Evolutionary conservation across 2,888 invertebrate species (phyloP), one percentile per base, ranked within the genome.

Genomic region (Oegoconia quadripuncta): DNA sequence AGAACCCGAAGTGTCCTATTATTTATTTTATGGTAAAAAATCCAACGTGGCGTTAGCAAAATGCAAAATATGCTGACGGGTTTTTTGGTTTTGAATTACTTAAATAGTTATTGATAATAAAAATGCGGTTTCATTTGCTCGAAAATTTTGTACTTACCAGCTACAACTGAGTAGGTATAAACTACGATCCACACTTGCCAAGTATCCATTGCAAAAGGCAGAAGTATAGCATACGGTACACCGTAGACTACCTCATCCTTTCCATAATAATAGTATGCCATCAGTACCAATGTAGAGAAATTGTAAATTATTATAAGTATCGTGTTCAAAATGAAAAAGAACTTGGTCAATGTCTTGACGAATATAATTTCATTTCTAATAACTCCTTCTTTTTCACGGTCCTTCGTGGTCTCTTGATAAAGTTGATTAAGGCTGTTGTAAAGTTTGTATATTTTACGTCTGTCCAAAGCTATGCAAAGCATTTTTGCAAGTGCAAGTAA

Each of bases 221-320:
- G 39, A 6, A 73, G 34, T 1, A 83, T 51, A 0, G 74, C 65
- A 43, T 71, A 84, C 0, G 84, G 80, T 16, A 83, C 48, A 12
- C 46, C 42, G 39, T 58, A 81, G 0, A 50, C 35, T 1, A 76
- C 41, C 29, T 65, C 46, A 1, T 56, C 48, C 11, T 51, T 63
- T 3, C 38, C 50, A 0, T 64, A 26, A 45, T 74, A 83, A 45
- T 57, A 38, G 41, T 68, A 72, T 3, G 58, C 23, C 15, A 82
- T 78, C 0, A 79, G 41, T 16, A 74, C 18, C 1, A 68, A 52
- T 1, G 75, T 53, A 0, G 70, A 68, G 50, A 83, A 83, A 44
- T 74, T 80, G 41, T 83, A 84, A 3, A 83, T 70, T 7, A 62
- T 59, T 34, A 83, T 75, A 3, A 84, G 57, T 11, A 72, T 41